Conservation (phyloP, 2,888 invertebrate species). For the Caenorhabditis wallacei region DNA sequence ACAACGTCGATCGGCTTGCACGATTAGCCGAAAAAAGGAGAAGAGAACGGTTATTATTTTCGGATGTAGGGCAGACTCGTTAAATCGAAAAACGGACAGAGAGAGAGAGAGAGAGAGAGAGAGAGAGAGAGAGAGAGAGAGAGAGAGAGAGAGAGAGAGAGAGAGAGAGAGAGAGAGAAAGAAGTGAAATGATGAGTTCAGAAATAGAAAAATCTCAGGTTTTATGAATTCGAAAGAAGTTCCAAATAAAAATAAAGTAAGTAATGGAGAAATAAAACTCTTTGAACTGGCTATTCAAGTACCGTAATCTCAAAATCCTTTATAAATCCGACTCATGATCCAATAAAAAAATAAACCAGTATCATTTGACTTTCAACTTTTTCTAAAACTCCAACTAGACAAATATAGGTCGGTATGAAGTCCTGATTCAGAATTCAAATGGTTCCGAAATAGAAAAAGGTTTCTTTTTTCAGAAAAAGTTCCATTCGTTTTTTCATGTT, state of each 20-base stretch:
- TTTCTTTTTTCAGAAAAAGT: slow-evolving; percentile 7
- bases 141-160: slow-evolving; percentile 1
- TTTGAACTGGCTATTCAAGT: no score
- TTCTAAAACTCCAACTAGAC: not conserved
- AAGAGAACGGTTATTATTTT: slow-evolving; percentile 61
- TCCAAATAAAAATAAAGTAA: no score
- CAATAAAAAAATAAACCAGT: no score
- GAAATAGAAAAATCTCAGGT: no score
- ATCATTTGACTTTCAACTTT: not conserved
- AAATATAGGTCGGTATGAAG: not conserved
- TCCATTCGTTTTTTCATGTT: slow-evolving; percentile 15
- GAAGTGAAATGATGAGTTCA: slow-evolving; percentile 22
- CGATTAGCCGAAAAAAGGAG: slow-evolving; percentile 47
- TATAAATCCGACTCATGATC: no score
- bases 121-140: slow-evolving; percentile 11
- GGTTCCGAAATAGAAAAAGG: no score
- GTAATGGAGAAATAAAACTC: no score
- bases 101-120: slow-evolving; percentile 6
- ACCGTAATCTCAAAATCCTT: no score
- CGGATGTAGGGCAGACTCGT: slow-evolving; percentile 59
- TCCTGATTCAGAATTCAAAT: no score
- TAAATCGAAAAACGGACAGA: slow-evolving; percentile 32
- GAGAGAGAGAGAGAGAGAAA: slow-evolving; percentile 14
- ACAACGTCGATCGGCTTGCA: slow-evolving; percentile 58
- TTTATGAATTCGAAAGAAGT: no score